phyloP scores from a whole-genome alignment of 1,140 invertebrate genomes.

The Euschistus heros region DNA sequence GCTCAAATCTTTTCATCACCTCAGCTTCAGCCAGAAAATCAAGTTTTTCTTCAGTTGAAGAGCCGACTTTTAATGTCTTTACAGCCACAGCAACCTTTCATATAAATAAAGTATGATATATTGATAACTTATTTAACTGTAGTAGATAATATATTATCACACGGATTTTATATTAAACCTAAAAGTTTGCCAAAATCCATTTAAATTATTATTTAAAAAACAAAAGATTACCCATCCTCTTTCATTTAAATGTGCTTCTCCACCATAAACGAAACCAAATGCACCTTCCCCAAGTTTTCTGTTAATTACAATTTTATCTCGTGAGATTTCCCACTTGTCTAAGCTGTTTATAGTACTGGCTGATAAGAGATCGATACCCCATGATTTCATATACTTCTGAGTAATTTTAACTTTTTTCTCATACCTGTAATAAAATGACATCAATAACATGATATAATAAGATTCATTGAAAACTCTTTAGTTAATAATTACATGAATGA shows the following conservation, averaged over 20 bases:
- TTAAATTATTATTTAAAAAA: too few relatives aligned
- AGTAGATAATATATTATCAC: too few relatives aligned
- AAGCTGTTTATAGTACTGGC: slow-evolving; percentile 39
- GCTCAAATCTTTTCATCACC: slow-evolving; percentile 83
- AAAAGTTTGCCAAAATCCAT: too few relatives aligned
- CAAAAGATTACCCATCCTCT: slow-evolving; percentile 50
- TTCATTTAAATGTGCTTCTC: slow-evolving; percentile 58
- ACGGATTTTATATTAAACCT: too few relatives aligned
- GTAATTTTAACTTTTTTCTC: slow-evolving; percentile 56
- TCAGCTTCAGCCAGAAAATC: slow-evolving; percentile 89
- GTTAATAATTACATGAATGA: too few relatives aligned
- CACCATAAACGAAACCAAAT: slow-evolving; percentile 79
- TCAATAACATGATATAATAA: too few relatives aligned
- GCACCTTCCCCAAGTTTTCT: slow-evolving; percentile 78
- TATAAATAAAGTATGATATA: too few relatives aligned
- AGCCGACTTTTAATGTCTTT: slow-evolving; percentile 77
- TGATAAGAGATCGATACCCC: slow-evolving; percentile 52
- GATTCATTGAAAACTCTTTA: too few relatives aligned
- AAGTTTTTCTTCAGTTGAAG: slow-evolving; percentile 73
- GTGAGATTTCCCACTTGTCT: slow-evolving; percentile 78
- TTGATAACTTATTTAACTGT: too few relatives aligned
- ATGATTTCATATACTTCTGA: slow-evolving; percentile 58
- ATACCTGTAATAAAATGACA: slow-evolving; percentile 41
- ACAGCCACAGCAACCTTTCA: slow-evolving; percentile 65
- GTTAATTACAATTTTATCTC: slow-evolving; percentile 81